Percentiles rank a stretch among this genome's conserved stretches.
These are phyloP conservation scores for Teleopsis dalmanni DNA, from an alignment of 1,140 invertebrate genomes.

Conservation along the genomic window DNA sequence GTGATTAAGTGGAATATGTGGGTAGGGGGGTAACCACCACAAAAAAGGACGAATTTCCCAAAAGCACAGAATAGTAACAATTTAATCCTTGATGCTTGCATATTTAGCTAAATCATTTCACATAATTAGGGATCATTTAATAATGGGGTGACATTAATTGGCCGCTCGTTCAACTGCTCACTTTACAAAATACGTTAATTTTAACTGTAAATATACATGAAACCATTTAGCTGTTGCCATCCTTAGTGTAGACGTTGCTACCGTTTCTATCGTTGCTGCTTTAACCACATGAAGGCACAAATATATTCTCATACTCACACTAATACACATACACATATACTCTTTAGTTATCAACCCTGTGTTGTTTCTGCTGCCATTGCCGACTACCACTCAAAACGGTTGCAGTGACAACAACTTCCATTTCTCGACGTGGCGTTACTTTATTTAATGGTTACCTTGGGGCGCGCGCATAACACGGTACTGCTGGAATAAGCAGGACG, in stretches of 20 bases:
- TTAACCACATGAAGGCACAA: constrained; percentile 1
- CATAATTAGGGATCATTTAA: constrained; percentile 46
- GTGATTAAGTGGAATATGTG: no score
- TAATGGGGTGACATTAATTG: constrained; percentile 45
- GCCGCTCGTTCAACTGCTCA: constrained; percentile 6
- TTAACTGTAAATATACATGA: neutral
- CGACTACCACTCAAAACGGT: no score
- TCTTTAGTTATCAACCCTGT: no score
- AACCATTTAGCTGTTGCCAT: neutral
- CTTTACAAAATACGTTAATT: neutral
- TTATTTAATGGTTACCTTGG: neutral
- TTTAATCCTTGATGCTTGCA: no score
- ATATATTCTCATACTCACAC: no score
- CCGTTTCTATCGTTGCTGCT: neutral
- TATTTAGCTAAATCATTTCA: constrained; percentile 29
- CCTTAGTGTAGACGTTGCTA: neutral
- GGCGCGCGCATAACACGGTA: neutral
- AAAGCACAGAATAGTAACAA: no score
- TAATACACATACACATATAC: no score
- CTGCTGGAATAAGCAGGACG: neutral
- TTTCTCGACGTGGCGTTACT: neutral
- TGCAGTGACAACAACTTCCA: no score
- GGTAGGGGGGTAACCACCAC: no score
- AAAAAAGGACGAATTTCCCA: no score
- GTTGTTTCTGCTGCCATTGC: no score